Base-by-base conservation (phyloP, 2,888 invertebrate species). In the Salpingus planirostris region DNA sequence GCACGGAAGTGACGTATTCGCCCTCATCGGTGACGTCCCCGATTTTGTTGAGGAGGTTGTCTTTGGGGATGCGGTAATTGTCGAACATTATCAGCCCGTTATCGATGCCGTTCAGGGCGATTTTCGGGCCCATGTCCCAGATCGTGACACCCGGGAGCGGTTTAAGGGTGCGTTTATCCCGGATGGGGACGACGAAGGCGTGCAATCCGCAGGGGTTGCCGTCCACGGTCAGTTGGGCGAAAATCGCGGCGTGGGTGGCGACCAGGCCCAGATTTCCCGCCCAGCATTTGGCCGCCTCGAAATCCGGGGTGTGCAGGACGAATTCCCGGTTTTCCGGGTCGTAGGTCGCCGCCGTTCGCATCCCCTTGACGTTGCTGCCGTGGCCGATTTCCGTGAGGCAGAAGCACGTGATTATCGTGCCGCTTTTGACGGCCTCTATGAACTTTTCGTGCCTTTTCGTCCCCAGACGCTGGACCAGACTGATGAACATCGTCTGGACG, bases 121-220 rank as follows among this genome's bases (percentile, higher is more conserved):
- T 70, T 66, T 96, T 96, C 60, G 86, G 85, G 1, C 96, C 96
- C 67, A 96, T 75, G 59, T 96, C 95, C 0, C 93, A 93, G 0
- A 93, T 83, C 0, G 73, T 75, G 1, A 96, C 76, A 1, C 92
- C 91, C 0, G 87, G 78, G 53, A 68, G 76, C 0, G 88, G 74
- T 31, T 73, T 54, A 52, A 86, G 60, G 0, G 86, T 87, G 34
- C 72, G 66, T 1, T 79, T 74, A 62, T 88, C 80, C 3, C 92
- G 68, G 38, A 96, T 73, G 0, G 86, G 90, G 8, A 89, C 86
- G n/a, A 93, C 67, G 57, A 96, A 96, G 0, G 81, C 71, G 60
- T 92, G 90, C 3, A 96, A 68, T 0, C 95, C 95, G 48, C 88
- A 87, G 58, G 82, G 78, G 29, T 67, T 67, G 3, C 78, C 78